Conservation (phyloP, 2,797 vertebrate species). For the Sorex maritimensis region DNA sequence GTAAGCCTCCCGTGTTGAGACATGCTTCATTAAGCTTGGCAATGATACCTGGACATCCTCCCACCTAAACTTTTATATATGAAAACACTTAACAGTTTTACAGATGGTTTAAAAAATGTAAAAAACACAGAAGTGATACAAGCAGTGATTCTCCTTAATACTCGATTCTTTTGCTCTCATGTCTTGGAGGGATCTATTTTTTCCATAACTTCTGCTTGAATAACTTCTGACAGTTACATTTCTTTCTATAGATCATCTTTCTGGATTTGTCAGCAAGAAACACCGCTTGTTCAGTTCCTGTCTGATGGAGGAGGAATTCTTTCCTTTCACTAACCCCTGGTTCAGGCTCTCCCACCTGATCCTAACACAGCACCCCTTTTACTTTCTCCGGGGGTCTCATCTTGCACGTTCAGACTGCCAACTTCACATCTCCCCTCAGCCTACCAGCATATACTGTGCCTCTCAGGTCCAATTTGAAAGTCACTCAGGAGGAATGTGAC, state of each 20-base stretch:
- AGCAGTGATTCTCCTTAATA: not conserved
- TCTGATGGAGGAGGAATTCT: not conserved
- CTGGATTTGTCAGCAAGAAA: slow-evolving; percentile 16
- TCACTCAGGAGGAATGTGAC: too few species aligned
- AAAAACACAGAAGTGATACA: not conserved
- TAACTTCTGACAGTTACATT: slow-evolving; percentile 1
- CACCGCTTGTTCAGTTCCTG: not conserved
- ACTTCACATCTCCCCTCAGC: not conserved
- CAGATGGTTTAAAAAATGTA: not conserved
- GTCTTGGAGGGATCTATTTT: slow-evolving; percentile 2
- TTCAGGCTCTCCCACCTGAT: not conserved
- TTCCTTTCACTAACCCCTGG: not conserved
- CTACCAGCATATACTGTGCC: not conserved
- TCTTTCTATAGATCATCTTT: slow-evolving; percentile 2
- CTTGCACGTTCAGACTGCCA: not conserved
- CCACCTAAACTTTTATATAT: slow-evolving; percentile 12
- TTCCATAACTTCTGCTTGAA: slow-evolving; percentile 3
- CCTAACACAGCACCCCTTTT: not conserved
- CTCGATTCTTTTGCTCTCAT: not conserved
- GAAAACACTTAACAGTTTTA: slow-evolving; percentile 38
- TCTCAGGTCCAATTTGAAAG: not conserved
- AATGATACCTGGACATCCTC: not conserved
- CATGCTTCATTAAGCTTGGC: not conserved
- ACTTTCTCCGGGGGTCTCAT: not conserved
- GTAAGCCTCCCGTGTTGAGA: not conserved